Percentiles rank a stretch among this genome's conserved stretches.
Evolutionary conservation across 2,888 invertebrate genomes (phyloP).

Genomic region (Andrena minutula): DNA sequence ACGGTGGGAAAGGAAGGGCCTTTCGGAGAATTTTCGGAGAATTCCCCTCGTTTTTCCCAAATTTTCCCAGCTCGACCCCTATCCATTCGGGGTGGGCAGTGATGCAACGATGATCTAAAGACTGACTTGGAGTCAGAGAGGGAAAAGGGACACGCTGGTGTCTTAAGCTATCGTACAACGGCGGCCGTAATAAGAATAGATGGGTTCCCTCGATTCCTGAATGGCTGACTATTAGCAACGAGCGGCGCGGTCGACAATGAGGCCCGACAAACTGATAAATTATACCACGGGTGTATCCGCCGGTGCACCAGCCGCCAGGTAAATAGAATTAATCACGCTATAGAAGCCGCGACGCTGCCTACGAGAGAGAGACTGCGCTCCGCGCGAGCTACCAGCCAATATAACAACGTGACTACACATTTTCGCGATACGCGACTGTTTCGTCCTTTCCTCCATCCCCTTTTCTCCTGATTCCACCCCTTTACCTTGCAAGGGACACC

Average conservation of each 20-base stretch:
- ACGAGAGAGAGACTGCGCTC: constrained; percentile 42
- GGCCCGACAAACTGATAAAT: constrained; percentile 77
- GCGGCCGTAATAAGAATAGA: constrained; percentile 75
- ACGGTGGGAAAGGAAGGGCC: too few species aligned
- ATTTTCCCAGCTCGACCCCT: too few species aligned
- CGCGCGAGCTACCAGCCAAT: constrained; percentile 74
- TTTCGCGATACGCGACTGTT: constrained; percentile 62
- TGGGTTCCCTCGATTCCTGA: constrained; percentile 74
- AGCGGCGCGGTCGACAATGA: constrained; percentile 73
- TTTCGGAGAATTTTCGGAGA: too few species aligned
- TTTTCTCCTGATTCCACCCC: too few species aligned
- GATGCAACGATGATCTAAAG: not conserved
- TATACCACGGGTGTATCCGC: constrained; percentile 72
- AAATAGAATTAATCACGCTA: constrained; percentile 79
- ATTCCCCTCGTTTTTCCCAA: too few species aligned
- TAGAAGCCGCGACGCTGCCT: constrained; percentile 61
- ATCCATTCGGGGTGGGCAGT: not conserved
- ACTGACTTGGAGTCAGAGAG: not conserved
- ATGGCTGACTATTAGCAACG: constrained; percentile 76
- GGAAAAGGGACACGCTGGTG: constrained; percentile 51
- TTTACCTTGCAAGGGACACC: not conserved
- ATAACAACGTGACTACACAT: constrained; percentile 80
- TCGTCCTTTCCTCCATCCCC: constrained; percentile 16
- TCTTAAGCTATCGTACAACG: constrained; percentile 72
- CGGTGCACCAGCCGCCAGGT: constrained; percentile 75